Evolutionary conservation across 2,888 invertebrate genomes (phyloP), one percentile per base, ranked within the genome.

Genomic region (Oscheius sp.): DNA sequence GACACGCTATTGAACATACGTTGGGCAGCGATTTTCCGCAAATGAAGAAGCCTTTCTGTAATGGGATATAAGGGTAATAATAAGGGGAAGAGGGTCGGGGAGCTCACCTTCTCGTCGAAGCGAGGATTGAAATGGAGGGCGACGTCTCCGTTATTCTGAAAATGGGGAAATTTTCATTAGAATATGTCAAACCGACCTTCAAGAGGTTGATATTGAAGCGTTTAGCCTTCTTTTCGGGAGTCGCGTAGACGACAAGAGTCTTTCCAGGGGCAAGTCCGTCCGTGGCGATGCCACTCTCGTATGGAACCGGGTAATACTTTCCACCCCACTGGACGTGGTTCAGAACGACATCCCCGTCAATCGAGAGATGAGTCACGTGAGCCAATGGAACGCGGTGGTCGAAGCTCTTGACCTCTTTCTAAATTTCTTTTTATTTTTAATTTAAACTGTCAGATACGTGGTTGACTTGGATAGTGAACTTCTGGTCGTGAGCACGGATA

Each of bases 91-190:
- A 29, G 29, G 21, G n/a, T 13, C 58, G n/a, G 16, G 55, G n/a
- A 29, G 58, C 63, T 53, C 52, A 85, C 84, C 79, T 84, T 85
- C 74, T 85, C 85, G 69, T 83, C 82, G 78, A 86, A 87, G 23
- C 86, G 75, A 49, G 86, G 86, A 66, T 86, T 86, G 80, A 87
- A 79, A 71, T 86, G 86, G 35, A 87, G 80, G 46, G 84, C 84
- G 64, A 83, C 79, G 71, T 85, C 84, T 56, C 84, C 84, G 73
- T 80, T 82, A 70, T 82, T 84, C 77, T 80, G 81, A 68, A 83
- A 68, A 73, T 3, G 35, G 9, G 35, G 35, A 35, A 9, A 3
- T 35, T 9, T 35, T 35, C 35, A 35, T 35, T 3, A 72, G 78
- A 76, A n/a, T 6, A 5, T 61, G n/a, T n/a, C n/a, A 6, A 35